Conservation (phyloP, 1,140 invertebrate genomes). For the Andricus grossulariae region DNA sequence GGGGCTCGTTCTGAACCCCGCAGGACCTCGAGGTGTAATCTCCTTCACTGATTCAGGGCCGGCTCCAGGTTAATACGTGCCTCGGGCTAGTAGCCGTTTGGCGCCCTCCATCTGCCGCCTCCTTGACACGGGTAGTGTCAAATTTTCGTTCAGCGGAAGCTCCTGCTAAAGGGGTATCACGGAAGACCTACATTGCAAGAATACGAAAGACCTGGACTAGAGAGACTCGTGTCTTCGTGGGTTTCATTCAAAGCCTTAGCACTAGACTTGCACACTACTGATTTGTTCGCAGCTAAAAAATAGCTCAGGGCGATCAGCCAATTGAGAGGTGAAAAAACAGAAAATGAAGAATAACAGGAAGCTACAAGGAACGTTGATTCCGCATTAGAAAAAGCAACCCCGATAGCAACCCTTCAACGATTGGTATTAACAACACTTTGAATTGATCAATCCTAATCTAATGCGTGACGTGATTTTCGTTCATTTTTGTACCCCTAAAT, state of each 20-base stretch:
- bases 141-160: slow-evolving; percentile 27
- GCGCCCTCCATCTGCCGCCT: slow-evolving; percentile 32
- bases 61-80: slow-evolving; percentile 27
- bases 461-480: no score
- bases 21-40: slow-evolving; percentile 55
- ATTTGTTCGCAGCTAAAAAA: background rate
- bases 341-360: background rate
- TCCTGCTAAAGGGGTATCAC: slow-evolving; percentile 1
- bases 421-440: no score
- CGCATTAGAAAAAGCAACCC: no score
- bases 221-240: background rate
- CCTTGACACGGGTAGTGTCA: slow-evolving; percentile 31
- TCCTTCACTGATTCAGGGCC: slow-evolving; percentile 50
- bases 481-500: background rate
- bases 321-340: background rate
- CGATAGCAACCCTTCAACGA: no score
- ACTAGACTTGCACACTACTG: background rate
- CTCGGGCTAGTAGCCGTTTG: slow-evolving; percentile 29
- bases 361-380: no score
- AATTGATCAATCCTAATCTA: no score
- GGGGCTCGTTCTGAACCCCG: slow-evolving; percentile 38
- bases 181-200: background rate
- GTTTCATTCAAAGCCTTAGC: background rate
- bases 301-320: background rate
- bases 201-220: slow-evolving; percentile 5